Evolutionary conservation across 1,140 invertebrate genomes (phyloP), one percentile per base, ranked within the genome.

Genomic region (Aporrectodea caliginosa): DNA sequence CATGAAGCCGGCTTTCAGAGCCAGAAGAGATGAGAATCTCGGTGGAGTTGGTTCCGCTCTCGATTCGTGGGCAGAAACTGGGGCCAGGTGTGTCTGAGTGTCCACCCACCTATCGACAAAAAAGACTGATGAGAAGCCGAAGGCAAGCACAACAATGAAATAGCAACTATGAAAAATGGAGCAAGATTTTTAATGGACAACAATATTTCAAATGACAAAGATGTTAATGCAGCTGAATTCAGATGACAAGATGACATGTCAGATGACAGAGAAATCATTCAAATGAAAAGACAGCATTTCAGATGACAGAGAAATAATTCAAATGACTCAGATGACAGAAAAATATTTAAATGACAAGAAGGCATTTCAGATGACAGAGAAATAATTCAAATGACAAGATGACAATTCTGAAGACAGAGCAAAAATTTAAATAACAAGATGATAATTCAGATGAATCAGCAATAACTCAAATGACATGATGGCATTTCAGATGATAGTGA

Each of bases 1-100:
- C 95, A 89, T 93, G 92, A 83, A 98, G 94, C 68, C 91, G 91
- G 88, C 95, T 94, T 85, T 94, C 93, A 73, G 94, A 93, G 72
- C 94, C 95, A 81, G 94, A 95, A 81, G 96, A 93, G 33, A 97
- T 94, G 75, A 97, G 90, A 81, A 97, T 95, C 90, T 97, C 81
- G 2, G 80, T 80, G 58, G 35, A 78, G n/a, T 80, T 80, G 22
- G 78, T 91, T 16, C 95, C 95, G 0, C 93, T 93, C 88, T 97
- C 96, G 80, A 98, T 95, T 77, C 94, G 93, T 0, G 95, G 95
- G 89, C 95, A 97, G 89, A 96, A 97, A 16, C 92, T 92, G 43
- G 95, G 95, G 30, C 95, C 95, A 83, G 94, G 96, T 78, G 95
- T 91, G 87, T 96, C 96, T 29, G 77, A 75, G 30, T 72, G 33